Conservation (phyloP, 2,797 vertebrate genomes). For the Chelon auratus region DNA sequence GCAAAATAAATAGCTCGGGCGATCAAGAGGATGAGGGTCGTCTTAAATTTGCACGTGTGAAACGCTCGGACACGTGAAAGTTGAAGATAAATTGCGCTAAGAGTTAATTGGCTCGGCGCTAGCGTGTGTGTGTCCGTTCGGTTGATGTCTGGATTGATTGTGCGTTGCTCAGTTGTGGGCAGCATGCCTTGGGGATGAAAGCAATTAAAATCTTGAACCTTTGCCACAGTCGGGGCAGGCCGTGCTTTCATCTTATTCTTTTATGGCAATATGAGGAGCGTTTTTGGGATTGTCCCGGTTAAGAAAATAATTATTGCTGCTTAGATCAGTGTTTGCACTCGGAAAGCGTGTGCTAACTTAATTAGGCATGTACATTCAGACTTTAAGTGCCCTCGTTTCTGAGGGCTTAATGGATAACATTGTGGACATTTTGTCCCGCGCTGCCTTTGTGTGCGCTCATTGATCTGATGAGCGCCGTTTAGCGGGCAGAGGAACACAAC, state of each 20-base stretch:
- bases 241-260: constrained; percentile 56
- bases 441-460: constrained; percentile 22
- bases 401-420: constrained; percentile 25
- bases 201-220: constrained; percentile 79
- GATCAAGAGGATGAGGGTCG: not conserved
- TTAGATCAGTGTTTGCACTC: constrained; percentile 59
- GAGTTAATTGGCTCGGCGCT: constrained; percentile 57
- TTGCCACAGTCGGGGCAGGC: constrained; percentile 52
- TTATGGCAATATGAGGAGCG: constrained; percentile 50
- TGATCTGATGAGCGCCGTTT: constrained; percentile 37
- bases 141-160: constrained; percentile 60
- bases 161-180: constrained; percentile 50
- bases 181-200: constrained; percentile 58
- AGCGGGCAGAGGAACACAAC: constrained; percentile 27
- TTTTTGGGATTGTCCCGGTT: constrained; percentile 43
- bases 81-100: constrained; percentile 40
- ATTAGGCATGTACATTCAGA: constrained; percentile 50
- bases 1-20: not conserved
- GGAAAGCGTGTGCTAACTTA: constrained; percentile 56
- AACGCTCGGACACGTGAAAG: constrained; percentile 4
- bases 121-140: constrained; percentile 46
- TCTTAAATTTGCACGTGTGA: not conserved
- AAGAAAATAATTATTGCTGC: constrained; percentile 50
- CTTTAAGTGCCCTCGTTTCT: constrained; percentile 53
- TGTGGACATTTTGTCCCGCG: constrained; percentile 41